Evolutionary conservation across 2,888 invertebrate genomes (phyloP).

Genomic region (Apoda limacodes): DNA sequence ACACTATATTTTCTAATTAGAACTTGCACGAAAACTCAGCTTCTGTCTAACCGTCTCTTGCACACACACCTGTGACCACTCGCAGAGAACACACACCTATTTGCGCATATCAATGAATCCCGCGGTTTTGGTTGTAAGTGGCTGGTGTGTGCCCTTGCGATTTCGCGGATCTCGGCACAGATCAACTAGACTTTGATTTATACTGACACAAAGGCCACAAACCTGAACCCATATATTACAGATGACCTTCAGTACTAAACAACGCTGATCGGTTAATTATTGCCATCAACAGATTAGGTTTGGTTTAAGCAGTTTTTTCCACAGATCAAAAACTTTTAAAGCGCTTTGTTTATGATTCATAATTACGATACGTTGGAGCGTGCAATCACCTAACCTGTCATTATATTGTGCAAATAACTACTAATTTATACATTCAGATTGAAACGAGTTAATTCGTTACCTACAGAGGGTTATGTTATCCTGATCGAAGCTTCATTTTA

Average conservation of each 20-base stretch:
- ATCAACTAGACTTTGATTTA: not conserved
- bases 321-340: slow-evolving; percentile 33
- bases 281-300: slow-evolving; percentile 56
- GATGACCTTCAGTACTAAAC: slow-evolving; percentile 57
- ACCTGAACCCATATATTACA: slow-evolving; percentile 21
- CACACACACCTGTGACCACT: no score
- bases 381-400: slow-evolving; percentile 62
- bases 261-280: slow-evolving; percentile 62
- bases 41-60: no score
- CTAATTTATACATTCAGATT: slow-evolving; percentile 47
- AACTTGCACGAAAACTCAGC: no score
- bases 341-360: slow-evolving; percentile 62
- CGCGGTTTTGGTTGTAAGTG: no score
- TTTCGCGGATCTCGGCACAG: no score
- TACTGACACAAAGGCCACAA: not conserved
- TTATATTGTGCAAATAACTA: slow-evolving; percentile 64
- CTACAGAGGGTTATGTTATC: slow-evolving; percentile 31
- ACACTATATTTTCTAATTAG: no score
- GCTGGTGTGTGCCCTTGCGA: no score
- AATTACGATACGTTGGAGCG: slow-evolving; percentile 56
- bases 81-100: no score
- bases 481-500: slow-evolving; percentile 22
- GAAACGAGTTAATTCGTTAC: slow-evolving; percentile 43
- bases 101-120: no score
- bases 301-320: slow-evolving; percentile 61